A percentile compares a stretch with the other conserved stretches of the same genome.
phyloP scores from a whole-genome alignment of 2,888 invertebrate genomes.

The Tipula helvola region DNA sequence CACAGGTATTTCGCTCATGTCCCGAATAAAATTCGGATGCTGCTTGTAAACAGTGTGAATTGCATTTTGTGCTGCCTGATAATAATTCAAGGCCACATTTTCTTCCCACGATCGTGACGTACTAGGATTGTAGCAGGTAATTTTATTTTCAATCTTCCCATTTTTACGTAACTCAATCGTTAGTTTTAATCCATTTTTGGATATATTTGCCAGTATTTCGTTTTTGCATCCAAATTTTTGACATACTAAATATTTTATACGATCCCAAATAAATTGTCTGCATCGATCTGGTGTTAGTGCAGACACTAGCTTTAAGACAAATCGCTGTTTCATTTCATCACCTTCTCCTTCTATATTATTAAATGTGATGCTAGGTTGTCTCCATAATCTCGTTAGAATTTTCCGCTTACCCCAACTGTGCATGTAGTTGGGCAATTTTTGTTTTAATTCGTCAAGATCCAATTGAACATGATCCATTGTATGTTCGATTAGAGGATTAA shows the following conservation, averaged over 20 bases:
- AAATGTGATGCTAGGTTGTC: slow-evolving; percentile 29
- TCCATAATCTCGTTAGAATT: slow-evolving; percentile 37
- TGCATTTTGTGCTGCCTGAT: slow-evolving; percentile 34
- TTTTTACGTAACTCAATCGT: not conserved
- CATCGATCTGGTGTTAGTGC: slow-evolving; percentile 26
- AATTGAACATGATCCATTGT: slow-evolving; percentile 28
- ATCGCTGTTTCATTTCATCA: not conserved
- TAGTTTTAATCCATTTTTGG: not conserved
- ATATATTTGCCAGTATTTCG: not conserved
- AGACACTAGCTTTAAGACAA: slow-evolving; percentile 25
- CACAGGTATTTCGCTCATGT: slow-evolving; percentile 30
- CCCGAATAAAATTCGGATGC: slow-evolving; percentile 35
- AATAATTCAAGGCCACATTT: slow-evolving; percentile 29
- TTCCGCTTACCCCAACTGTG: slow-evolving; percentile 31
- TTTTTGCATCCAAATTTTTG: slow-evolving; percentile 14
- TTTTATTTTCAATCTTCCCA: slow-evolving; percentile 16
- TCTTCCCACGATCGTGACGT: slow-evolving; percentile 34
- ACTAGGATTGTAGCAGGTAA: slow-evolving; percentile 24
- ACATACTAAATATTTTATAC: slow-evolving; percentile 21
- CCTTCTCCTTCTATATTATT: not conserved
- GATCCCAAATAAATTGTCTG: slow-evolving; percentile 19
- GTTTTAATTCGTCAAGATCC: slow-evolving; percentile 10
- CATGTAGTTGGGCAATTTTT: slow-evolving; percentile 26
- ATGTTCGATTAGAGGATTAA: slow-evolving; percentile 37
- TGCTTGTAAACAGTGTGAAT: slow-evolving; percentile 37